Evolutionary conservation across 2,113 vertebrate genomes (phyloP), one percentile per base, ranked within the genome.

Genomic region (Eclectus roratus): DNA sequence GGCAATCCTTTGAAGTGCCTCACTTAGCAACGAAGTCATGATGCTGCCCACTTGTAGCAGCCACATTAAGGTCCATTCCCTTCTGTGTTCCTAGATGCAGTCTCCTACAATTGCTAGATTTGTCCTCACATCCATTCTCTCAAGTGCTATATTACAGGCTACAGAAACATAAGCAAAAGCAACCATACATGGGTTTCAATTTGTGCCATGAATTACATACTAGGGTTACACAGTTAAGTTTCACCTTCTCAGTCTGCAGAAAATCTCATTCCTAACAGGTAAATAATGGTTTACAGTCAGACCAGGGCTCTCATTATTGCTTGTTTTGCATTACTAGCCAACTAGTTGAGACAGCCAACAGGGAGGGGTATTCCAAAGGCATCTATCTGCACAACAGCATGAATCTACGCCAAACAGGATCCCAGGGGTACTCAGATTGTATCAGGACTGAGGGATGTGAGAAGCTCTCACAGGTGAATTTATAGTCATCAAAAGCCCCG

Each of bases 271-370:
- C 83, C 89, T 96, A 93, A 56, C 83, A 95, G 93, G 93, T 93
- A 96, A 96, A 95, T 89, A 93, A 95, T 96, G 86, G 83, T 94
- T 93, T 84, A 84, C 52, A 85, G 65, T 84, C 94, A 95, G 83
- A 92, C 27, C 47, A 50, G 44, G 29, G 35, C 65, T 69, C 80
- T 89, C 56, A 78, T 85, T 95, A 69, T 76, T 92, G 69, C 86
- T 96, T 91, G 80, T 79, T 94, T 94, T 96, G 89, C 89, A 87
- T 91, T 94, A 86, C 91, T 94, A 84, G 84, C 79, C 61, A 92
- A 87, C 84, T 72, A 92, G 93, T 81, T 93, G 89, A 93, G 91
- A 82, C 93, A 95, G 52, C 86, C 78, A 92, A 73, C 44, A 94
- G 80, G 93, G 80, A 95, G 83, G 69, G 58, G 77, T 76, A 80